These are phyloP conservation scores for Lithophane ornitopus DNA, from an alignment of 2,888 invertebrate species.

Conservation along the genomic window DNA sequence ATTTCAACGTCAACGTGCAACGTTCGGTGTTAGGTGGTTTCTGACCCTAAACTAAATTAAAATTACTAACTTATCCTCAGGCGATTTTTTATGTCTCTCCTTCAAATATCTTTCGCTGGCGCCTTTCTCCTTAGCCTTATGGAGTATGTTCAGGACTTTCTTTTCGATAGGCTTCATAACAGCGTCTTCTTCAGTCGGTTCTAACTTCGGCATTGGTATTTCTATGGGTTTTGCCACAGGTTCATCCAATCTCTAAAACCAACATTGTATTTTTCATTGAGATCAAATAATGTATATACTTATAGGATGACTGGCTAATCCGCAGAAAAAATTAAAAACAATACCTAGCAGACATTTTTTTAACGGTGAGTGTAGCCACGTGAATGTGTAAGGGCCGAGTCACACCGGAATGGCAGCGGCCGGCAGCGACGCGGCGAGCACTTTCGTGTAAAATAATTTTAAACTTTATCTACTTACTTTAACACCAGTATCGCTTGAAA, in stretches of 20 bases:
- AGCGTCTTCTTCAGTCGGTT: conserved; percentile 73
- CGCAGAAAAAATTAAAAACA: neutral
- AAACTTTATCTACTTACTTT: too few relatives aligned
- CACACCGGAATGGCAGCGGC: too few relatives aligned
- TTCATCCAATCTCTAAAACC: conserved; percentile 75
- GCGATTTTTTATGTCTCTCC: conserved; percentile 85
- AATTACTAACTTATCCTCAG: conserved; percentile 87
- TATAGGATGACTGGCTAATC: neutral
- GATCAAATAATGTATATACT: too few relatives aligned
- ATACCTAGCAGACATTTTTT: neutral
- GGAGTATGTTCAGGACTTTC: conserved; percentile 83
- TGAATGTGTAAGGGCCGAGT: too few relatives aligned
- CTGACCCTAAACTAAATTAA: too few relatives aligned
- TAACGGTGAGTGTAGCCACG: neutral
- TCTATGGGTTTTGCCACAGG: conserved; percentile 69
- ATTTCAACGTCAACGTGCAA: too few relatives aligned
- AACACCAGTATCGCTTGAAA: too few relatives aligned
- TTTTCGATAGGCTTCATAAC: conserved; percentile 90
- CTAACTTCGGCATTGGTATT: conserved; percentile 72
- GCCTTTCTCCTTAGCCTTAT: conserved; percentile 86
- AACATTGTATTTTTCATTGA: neutral
- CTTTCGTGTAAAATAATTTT: too few relatives aligned
- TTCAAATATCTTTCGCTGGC: conserved; percentile 87
- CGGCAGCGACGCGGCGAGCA: too few relatives aligned
- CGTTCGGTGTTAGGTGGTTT: neutral